A percentile compares a stretch with the other conserved stretches of the same genome.
Evolutionary conservation across 2,797 vertebrate species (phyloP).

Genomic region (Sarcoramphus papa): DNA sequence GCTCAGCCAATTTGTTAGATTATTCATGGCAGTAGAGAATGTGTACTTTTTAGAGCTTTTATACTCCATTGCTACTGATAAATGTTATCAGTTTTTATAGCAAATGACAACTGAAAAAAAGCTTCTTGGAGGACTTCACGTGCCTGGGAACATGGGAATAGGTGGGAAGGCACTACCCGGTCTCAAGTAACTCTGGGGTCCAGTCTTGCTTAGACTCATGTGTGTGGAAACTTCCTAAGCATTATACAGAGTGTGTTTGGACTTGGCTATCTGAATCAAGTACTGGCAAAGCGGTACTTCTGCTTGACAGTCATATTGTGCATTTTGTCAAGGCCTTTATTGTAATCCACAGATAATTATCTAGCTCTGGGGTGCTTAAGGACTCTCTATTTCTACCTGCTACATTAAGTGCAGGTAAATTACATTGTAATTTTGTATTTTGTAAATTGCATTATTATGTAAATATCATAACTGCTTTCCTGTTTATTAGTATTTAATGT

Average conservation of each 20-base stretch:
- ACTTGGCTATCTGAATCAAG: not conserved
- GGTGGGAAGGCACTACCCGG: not conserved
- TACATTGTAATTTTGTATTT: not conserved
- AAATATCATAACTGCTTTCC: not conserved
- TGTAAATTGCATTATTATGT: not conserved
- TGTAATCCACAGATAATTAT: not conserved
- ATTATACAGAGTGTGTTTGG: not conserved
- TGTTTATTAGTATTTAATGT: not conserved
- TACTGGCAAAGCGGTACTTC: not conserved
- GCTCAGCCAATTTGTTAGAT: conserved; percentile 1
- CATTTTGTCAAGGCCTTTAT: not conserved
- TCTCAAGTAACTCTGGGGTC: not conserved
- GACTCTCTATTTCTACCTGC: not conserved
- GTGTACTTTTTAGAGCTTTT: not conserved
- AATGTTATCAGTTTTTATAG: not conserved
- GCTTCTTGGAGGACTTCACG: not conserved
- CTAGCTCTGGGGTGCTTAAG: not conserved
- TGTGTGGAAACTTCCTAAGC: not conserved
- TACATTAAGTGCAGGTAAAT: not conserved
- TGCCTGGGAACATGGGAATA: not conserved
- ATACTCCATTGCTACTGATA: not conserved
- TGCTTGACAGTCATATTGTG: not conserved
- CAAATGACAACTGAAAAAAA: not conserved
- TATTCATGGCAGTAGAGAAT: not conserved
- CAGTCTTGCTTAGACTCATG: not conserved